Percentiles rank a stretch among this genome's conserved stretches.
Evolutionary conservation across 2,888 invertebrate species (phyloP).

Genomic region (Celastrina argiolus): DNA sequence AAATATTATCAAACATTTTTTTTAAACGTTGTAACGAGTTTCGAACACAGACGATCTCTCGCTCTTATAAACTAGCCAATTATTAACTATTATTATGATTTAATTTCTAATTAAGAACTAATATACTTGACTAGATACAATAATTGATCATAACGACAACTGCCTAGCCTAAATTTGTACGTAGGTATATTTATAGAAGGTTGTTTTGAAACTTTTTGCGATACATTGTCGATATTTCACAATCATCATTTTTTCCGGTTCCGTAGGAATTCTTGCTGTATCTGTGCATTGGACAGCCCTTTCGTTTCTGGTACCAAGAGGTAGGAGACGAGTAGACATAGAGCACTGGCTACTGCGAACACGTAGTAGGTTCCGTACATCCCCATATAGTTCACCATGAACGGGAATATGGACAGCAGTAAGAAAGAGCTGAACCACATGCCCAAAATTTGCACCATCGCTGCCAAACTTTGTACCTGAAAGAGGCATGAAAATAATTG

Average conservation of each 20-base stretch:
- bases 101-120: no score
- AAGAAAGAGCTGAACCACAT: conserved; percentile 35
- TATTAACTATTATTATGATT: no score
- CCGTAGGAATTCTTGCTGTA: conserved; percentile 16
- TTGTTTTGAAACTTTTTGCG: no score
- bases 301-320: conserved; percentile 23
- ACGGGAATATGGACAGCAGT: conserved; percentile 35
- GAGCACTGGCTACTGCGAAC: not conserved
- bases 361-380: conserved; percentile 19
- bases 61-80: no score
- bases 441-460: conserved; percentile 36
- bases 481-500: conserved; percentile 27
- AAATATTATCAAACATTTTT: no score
- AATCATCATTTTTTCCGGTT: conserved; percentile 11
- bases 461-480: conserved; percentile 37
- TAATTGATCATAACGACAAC: no score
- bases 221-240: not conserved
- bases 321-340: not conserved
- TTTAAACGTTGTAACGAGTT: no score
- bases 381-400: conserved; percentile 12
- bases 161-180: no score
- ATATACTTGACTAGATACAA: no score
- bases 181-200: no score
- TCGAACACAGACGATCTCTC: no score
- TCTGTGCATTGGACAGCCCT: conserved; percentile 20